Conservation (phyloP, 2,888 invertebrate genomes). For the Kuschelorhynchus macadamiae region DNA sequence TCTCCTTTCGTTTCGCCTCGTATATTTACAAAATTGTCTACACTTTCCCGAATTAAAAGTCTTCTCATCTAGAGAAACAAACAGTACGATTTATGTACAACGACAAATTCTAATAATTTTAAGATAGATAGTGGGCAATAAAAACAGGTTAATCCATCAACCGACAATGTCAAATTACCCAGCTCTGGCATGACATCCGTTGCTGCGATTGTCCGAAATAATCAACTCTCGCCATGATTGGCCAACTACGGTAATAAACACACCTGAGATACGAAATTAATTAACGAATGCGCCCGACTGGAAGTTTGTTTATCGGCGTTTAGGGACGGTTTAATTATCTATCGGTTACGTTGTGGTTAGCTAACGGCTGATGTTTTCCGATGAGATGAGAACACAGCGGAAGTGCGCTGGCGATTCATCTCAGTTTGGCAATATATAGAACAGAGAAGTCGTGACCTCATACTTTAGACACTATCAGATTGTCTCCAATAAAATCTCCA, state of each 20-base stretch:
- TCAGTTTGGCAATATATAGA: no score
- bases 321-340: slow-evolving; percentile 29
- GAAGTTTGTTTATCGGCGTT: slow-evolving; percentile 33
- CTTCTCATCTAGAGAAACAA: no score
- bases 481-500: no score
- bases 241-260: slow-evolving; percentile 31
- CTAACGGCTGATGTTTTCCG: neutral
- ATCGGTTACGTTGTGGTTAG: slow-evolving; percentile 10
- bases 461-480: no score
- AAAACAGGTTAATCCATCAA: slow-evolving; percentile 6
- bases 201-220: slow-evolving; percentile 32
- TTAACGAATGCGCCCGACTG: slow-evolving; percentile 28
- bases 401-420: no score
- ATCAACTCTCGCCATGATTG: slow-evolving; percentile 36
- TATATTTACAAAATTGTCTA: no score
- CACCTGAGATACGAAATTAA: slow-evolving; percentile 36
- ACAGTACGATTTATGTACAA: no score
- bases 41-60: no score
- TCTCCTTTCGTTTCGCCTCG: no score
- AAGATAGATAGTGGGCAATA: neutral
- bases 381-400: no score
- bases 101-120: neutral
- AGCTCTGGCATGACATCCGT: slow-evolving; percentile 22
- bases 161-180: slow-evolving; percentile 13
- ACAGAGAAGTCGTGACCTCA: no score